Evolutionary conservation across 2,888 invertebrate species (phyloP).

Genomic region (Nomada ferruginata): DNA sequence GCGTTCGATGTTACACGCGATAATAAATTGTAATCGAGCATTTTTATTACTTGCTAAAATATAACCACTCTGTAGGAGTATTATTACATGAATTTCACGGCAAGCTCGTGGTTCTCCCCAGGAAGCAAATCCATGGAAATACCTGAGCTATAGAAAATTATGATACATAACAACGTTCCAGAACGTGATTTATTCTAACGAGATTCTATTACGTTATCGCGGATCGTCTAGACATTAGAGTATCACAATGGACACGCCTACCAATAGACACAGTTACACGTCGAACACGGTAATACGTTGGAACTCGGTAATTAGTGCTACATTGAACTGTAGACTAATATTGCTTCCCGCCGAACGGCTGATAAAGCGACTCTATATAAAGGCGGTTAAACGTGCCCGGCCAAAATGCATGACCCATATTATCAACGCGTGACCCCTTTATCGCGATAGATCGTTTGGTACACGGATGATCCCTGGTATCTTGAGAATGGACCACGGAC

Average conservation of each 20-base stretch:
- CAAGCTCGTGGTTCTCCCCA: neutral
- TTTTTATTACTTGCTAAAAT: too few relatives aligned
- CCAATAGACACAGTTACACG: neutral
- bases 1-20: too few relatives aligned
- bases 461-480: slow-evolving; percentile 20
- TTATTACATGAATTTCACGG: neutral
- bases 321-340: slow-evolving; percentile 1
- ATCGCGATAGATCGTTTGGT: slow-evolving; percentile 37
- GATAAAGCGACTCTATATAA: slow-evolving; percentile 45
- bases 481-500: slow-evolving; percentile 31
- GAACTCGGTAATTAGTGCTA: slow-evolving; percentile 46
- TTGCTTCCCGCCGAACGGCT: slow-evolving; percentile 14
- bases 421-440: slow-evolving; percentile 56
- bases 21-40: too few relatives aligned
- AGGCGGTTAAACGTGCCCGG: slow-evolving; percentile 46
- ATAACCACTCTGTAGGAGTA: too few relatives aligned
- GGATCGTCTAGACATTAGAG: neutral
- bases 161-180: neutral
- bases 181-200: too few relatives aligned
- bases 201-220: neutral
- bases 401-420: slow-evolving; percentile 67
- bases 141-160: neutral
- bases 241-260: neutral
- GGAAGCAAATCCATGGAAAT: too few relatives aligned
- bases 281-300: slow-evolving; percentile 17